These are phyloP conservation scores for Menidia menidia DNA, from an alignment of 2,797 vertebrate genomes.

Conservation along the genomic window DNA sequence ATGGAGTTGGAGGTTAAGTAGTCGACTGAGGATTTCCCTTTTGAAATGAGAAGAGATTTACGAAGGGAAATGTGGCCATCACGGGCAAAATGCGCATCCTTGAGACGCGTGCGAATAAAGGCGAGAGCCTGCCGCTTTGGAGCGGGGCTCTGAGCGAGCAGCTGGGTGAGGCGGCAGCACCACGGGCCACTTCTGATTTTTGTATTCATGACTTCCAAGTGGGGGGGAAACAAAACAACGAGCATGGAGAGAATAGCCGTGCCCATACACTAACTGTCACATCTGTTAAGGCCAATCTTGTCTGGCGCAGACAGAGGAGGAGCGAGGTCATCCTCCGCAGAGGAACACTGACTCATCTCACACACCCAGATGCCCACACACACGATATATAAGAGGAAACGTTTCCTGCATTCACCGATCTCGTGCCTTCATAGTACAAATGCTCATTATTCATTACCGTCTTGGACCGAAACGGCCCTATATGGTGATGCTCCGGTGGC, in stretches of 20 bases:
- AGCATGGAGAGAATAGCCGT: constrained; percentile 42
- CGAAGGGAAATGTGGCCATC: constrained; percentile 21
- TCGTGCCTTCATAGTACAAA: constrained; percentile 50
- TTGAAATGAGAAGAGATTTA: constrained; percentile 54
- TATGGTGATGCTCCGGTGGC: constrained; percentile 50
- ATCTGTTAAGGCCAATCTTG: constrained; percentile 60
- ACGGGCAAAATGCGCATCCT: constrained; percentile 33
- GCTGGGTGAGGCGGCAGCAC: constrained; percentile 55
- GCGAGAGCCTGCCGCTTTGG: constrained; percentile 45
- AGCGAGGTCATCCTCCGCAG: constrained; percentile 74
- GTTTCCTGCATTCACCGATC: constrained; percentile 29
- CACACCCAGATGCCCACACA: constrained; percentile 53
- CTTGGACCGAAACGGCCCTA: constrained; percentile 30
- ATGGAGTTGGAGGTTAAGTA: constrained; percentile 64
- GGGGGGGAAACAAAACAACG: constrained; percentile 45
- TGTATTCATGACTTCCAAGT: constrained; percentile 68
- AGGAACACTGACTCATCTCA: constrained; percentile 70
- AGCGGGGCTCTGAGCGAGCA: constrained; percentile 48
- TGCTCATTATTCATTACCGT: constrained; percentile 35
- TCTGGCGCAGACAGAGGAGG: constrained; percentile 47
- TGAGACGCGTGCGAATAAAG: constrained; percentile 56
- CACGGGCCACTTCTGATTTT: constrained; percentile 63
- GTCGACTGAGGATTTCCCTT: constrained; percentile 61
- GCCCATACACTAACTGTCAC: constrained; percentile 53
- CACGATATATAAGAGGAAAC: constrained; percentile 30